A percentile compares a stretch with the other conserved stretches of the same genome.
Conservation (phyloP, 2,113 vertebrate genomes). For the Gymnorhina tibicen region DNA sequence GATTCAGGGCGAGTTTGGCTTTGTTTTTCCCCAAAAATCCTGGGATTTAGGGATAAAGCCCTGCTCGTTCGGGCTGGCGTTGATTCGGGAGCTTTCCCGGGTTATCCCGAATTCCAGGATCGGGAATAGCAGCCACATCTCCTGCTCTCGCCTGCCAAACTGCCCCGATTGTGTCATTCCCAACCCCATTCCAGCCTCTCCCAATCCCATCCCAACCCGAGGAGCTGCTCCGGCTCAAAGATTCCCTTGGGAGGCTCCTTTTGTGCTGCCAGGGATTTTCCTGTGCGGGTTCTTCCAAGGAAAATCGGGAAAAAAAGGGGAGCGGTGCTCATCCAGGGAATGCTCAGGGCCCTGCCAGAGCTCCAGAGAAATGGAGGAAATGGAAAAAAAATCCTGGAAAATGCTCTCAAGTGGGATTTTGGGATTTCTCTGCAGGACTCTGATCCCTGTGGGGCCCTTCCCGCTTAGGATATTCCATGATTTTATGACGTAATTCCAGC, state of each 20-base stretch:
- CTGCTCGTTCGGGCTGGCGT: neutral
- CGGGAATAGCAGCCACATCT: neutral
- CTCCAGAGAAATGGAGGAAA: neutral
- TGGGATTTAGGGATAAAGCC: neutral
- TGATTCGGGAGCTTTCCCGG: neutral
- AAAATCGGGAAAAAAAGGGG: neutral
- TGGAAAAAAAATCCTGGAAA: neutral
- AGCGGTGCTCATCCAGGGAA: neutral
- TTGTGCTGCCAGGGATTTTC: neutral
- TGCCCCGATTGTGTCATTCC: neutral
- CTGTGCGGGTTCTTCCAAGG: neutral
- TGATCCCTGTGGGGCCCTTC: neutral
- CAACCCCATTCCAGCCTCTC: neutral
- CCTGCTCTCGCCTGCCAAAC: neutral
- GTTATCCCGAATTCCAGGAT: neutral
- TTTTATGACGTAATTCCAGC: neutral
- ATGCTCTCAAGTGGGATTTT: neutral
- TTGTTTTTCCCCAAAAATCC: neutral
- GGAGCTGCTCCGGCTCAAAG: neutral
- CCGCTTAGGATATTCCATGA: neutral
- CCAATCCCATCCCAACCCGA: neutral
- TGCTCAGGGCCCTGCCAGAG: neutral
- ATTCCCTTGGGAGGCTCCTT: neutral
- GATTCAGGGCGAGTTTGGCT: neutral
- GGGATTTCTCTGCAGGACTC: neutral